Evolutionary conservation across 2,797 vertebrate species (phyloP), one percentile per base, ranked within the genome.

Genomic region (Enteromius fasciolatus): DNA sequence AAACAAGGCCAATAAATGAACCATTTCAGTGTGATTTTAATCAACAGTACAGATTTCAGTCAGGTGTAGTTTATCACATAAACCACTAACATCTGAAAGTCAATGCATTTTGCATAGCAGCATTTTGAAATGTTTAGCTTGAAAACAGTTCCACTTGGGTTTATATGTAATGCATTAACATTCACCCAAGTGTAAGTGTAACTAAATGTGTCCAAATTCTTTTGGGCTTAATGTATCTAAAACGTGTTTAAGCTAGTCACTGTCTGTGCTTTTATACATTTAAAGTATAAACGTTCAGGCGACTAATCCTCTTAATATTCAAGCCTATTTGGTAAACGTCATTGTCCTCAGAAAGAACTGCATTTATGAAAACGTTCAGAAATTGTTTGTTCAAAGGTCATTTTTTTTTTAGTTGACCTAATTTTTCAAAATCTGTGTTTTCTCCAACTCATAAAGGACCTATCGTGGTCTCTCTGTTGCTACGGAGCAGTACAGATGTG

Each of bases 241-340:
- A 54, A n/a, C 70, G n/a, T n/a, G 28, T 73, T 36, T 76, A 59
- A 23, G 33, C 33, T 59, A 17, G 8, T 17, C 52, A 39, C 33
- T 50, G 7, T 48, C 76, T 48, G 28, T 48, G 61, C 85, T 86
- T 83, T 78, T 85, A 7, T 78, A 57, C 25, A 52, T 41, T 84
- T 72, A 84, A 64, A 41, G 76, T 86, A 83, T 50, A 88, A 77
- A 86, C 78, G 48, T 82, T 83, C 84, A 76, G 81, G 54, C 83
- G 39, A 31, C 72, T 92, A 93, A 92, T 92, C 91, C 87, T 80
- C 75, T 89, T 52, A 89, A 87, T 85, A 50, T 15, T 84, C 41
- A 83, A 89, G 85, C 91, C 90, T 88, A 88, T 93, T 91, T 90
- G 85, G 88, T 81, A 82, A 90, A 84, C 90, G 91, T 85, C 85